Conservation (phyloP, 1,140 invertebrate genomes). For the Acromyrmex echinatior region DNA sequence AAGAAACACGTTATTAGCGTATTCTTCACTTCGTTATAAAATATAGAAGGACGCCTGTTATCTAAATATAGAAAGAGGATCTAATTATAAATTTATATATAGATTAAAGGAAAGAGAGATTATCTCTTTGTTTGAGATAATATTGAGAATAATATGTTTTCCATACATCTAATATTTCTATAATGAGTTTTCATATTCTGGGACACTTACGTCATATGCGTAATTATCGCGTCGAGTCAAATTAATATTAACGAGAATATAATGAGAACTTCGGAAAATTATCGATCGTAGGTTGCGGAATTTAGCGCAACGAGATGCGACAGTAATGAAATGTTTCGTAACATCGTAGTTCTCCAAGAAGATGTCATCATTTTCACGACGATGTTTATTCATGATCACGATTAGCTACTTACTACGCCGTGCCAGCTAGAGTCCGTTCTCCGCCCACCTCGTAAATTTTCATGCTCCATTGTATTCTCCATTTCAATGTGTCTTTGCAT, state of each 20-base stretch:
- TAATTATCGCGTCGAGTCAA: too few species aligned
- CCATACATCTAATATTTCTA: background rate
- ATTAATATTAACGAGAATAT: background rate
- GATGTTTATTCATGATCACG: conserved; percentile 78
- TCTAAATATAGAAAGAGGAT: background rate
- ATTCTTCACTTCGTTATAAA: background rate
- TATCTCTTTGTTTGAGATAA: background rate
- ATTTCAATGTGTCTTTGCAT: conserved; percentile 22
- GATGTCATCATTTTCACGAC: conserved; percentile 74
- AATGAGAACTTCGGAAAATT: conserved; percentile 29
- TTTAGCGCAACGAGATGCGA: conserved; percentile 63
- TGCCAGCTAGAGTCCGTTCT: conserved; percentile 35
- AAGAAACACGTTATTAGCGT: conserved; percentile 3
- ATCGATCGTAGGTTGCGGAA: conserved; percentile 39
- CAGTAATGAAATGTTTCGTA: conserved; percentile 42
- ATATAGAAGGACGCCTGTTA: background rate
- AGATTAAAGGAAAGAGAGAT: background rate
- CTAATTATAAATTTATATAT: conserved; percentile 11
- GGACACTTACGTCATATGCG: background rate
- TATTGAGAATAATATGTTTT: background rate
- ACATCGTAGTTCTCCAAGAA: conserved; percentile 62
- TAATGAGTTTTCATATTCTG: background rate
- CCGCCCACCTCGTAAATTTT: conserved; percentile 73
- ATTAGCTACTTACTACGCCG: conserved; percentile 71
- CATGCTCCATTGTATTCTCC: conserved; percentile 74